Evolutionary conservation across 2,797 vertebrate species (phyloP), one percentile per base, ranked within the genome.

Genomic region (Cirrhinus molitorella): DNA sequence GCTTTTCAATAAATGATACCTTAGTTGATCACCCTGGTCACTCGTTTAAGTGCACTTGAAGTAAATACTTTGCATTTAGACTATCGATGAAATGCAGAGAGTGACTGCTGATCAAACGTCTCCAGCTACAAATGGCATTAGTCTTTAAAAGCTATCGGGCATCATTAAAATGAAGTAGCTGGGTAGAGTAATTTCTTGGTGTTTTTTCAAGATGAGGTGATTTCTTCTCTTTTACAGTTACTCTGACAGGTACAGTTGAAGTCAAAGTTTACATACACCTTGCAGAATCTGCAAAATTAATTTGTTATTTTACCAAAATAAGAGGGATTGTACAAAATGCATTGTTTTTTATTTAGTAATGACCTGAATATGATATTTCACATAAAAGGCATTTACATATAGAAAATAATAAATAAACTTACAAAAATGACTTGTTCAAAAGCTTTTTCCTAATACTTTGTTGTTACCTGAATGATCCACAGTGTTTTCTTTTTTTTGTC

Each of bases 121-220:
- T 61, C 49, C 34, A 79, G 51, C 66, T 68, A 37, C 21, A 68
- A 28, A 65, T 59, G 34, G 21, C 70, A 79, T 83, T 80, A 82
- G 57, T 70, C 65, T 85, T 84, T 84, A 80, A 80, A 79, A 74
- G 67, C 61, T 21, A 10, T 7, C 40, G 55, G 57, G 51, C 31
- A 59, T 59, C 85, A 65, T 86, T 79, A 81, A 75, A 70, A 70
- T 65, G 17, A 67, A 83, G 63, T n/a, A 72, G 55, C 45, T 73
- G 25, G 4, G 40, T 75, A 37, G 70, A 77, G 86, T 86, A 86
- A 86, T 86, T 83, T 55, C 70, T 85, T 47, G 57, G 28, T 49
- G 23, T 75, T 21, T 84, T 40, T 0, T 3, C 5, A 4, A 25
- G 5, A 45, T 75, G 45, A 71, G 47, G 25, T 9, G 37, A 21